A percentile compares a stretch with the other conserved stretches of the same genome.
These are phyloP conservation scores for Melanotaenia trifasciata DNA, from an alignment of 2,797 vertebrate genomes.

Conservation along the genomic window DNA sequence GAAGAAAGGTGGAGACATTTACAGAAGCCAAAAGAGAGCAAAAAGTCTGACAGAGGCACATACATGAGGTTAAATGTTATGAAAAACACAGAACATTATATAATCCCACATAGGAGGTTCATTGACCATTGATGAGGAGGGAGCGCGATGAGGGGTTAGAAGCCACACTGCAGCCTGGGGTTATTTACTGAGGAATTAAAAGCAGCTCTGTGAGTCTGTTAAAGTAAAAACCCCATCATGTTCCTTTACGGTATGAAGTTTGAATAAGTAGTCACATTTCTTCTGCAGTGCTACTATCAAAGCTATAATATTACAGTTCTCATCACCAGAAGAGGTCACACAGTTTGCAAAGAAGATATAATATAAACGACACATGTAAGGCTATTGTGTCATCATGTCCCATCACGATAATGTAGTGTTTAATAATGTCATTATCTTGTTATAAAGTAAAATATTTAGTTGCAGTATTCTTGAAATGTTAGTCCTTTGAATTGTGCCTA, in stretches of 20 bases:
- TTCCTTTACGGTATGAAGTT: slow-evolving; percentile 7
- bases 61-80: slow-evolving; percentile 64
- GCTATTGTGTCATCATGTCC: no score
- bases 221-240: slow-evolving; percentile 30
- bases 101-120: slow-evolving; percentile 75
- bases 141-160: slow-evolving; percentile 14
- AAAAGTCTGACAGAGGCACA: slow-evolving; percentile 48
- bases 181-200: slow-evolving; percentile 43
- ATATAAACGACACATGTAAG: not conserved
- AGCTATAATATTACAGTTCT: not conserved
- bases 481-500: no score
- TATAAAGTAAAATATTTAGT: not conserved
- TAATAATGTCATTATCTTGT: not conserved
- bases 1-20: slow-evolving; percentile 39
- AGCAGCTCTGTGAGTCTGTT: slow-evolving; percentile 28
- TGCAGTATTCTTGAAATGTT: not conserved
- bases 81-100: slow-evolving; percentile 68
- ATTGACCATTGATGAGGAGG: slow-evolving; percentile 77
- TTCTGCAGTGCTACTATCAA: slow-evolving; percentile 1
- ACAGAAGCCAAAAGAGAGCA: slow-evolving; percentile 26
- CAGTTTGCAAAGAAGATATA: slow-evolving; percentile 1
- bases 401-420: not conserved
- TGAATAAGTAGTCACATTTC: not conserved
- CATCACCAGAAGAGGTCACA: not conserved
- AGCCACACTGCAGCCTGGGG: slow-evolving; percentile 21